Conservation (phyloP, 2,113 vertebrate genomes). For the Pipra filicauda region DNA sequence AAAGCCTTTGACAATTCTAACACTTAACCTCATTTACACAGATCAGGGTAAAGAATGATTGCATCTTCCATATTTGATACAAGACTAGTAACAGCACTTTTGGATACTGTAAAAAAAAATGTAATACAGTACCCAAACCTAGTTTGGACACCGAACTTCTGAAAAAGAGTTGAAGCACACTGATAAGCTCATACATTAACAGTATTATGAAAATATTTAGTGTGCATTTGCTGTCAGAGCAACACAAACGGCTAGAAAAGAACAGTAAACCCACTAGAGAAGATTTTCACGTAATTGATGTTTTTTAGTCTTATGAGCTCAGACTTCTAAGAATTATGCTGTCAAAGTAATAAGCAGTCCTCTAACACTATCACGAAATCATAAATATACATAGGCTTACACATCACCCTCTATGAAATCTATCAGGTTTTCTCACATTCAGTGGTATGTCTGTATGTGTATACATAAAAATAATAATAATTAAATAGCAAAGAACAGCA, state of each 20-base stretch:
- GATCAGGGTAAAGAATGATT: not conserved
- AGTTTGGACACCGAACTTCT: not conserved
- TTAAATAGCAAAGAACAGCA: not conserved
- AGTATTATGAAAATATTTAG: not conserved
- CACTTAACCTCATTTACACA: not conserved
- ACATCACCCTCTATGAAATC: not conserved
- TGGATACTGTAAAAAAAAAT: not conserved
- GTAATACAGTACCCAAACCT: not conserved
- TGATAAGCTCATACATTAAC: not conserved
- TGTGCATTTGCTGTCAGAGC: not conserved
- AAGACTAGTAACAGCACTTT: not conserved
- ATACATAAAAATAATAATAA: not conserved
- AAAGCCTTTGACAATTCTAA: not conserved
- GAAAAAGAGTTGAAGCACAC: not conserved
- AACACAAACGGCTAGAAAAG: not conserved
- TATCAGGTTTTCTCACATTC: not conserved
- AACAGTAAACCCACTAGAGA: not conserved
- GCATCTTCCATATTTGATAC: not conserved
- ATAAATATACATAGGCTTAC: not conserved
- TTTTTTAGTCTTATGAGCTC: not conserved
- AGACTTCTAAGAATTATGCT: not conserved
- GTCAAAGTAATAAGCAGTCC: not conserved
- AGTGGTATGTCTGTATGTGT: fast-evolving
- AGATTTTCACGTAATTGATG: not conserved
- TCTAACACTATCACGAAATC: not conserved